Evolutionary conservation across 1,140 invertebrate genomes (phyloP), one percentile per base, ranked within the genome.

Genomic region (Rhyacophila brunnea): DNA sequence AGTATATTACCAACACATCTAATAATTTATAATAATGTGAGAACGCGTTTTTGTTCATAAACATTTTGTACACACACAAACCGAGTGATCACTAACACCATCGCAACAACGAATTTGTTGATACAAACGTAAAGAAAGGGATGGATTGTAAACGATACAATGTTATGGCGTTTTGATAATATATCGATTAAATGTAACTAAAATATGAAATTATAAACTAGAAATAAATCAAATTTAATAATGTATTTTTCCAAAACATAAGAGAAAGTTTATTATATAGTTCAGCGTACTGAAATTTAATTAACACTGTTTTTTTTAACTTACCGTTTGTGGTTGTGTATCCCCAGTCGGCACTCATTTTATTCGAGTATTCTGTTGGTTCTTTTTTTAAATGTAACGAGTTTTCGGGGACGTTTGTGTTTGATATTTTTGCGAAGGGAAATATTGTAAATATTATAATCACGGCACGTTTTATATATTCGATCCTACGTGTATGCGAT

Each of bases 321-420:
- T 79, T 67, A 79, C 77, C 77, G 68, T 79, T 79, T 58, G 74
- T 72, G 54, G 72, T 68, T 46, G 73, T 73, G 71, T 79, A 79
- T 68, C 77, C 77, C 77, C 77, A 79, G 50, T 79, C 77, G 55
- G 69, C 58, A 54, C 67, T 69, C 51, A 54, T 45, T 68, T 71
- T 46, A 44, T 28, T 28, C 23, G 23, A 28, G 23, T 28, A n/a
- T 28, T 28, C 9, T 28, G 23, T 28, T 9, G 9, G 23, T 28
- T 28, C 3, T 28, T 5, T 9, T 5, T 9, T 3, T 28, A 9
- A 28, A 28, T 28, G 9, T 28, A 28, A 28, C 23, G 23, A 28
- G 9, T 28, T 28, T 28, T 28, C 23, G 23, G 23, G 23, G 4
- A 9, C 23, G 3, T 28, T 28, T 28, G 23, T 9, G 23, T 40